phyloP scores from a whole-genome alignment of 2,113 vertebrate genomes.

The Clarias magur region DNA sequence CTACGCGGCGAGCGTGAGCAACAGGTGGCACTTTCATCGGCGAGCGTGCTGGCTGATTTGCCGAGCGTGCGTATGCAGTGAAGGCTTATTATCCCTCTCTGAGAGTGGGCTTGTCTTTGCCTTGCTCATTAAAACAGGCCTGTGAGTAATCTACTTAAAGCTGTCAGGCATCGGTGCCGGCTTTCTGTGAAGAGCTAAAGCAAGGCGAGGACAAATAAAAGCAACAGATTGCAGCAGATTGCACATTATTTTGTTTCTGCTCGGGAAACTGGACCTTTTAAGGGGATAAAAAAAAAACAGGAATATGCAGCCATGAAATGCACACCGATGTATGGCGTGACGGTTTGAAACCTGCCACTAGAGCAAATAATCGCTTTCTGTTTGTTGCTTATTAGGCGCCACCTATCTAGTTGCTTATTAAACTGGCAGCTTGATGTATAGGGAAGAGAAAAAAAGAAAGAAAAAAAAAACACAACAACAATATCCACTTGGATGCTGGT shows the following conservation, averaged over 20 bases:
- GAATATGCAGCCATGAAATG: conserved; percentile 19
- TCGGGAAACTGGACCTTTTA: neutral
- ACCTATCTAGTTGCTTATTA: neutral
- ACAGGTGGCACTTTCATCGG: conserved; percentile 51
- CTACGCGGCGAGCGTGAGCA: neutral
- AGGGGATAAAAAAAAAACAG: neutral
- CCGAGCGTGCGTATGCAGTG: conserved; percentile 19
- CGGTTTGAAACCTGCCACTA: neutral
- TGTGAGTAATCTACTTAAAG: conserved; percentile 49
- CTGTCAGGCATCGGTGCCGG: conserved; percentile 38
- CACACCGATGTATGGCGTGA: conserved; percentile 8
- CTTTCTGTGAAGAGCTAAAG: conserved; percentile 37
- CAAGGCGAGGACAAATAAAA: conserved; percentile 34
- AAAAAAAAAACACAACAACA: neutral
- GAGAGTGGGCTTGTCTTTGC: conserved; percentile 27
- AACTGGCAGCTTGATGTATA: conserved; percentile 3
- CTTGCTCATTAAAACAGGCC: conserved; percentile 45
- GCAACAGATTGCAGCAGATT: conserved; percentile 47
- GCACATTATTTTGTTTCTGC: conserved; percentile 32
- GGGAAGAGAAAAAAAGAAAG: neutral
- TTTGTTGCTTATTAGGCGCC: neutral
- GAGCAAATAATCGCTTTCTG: neutral
- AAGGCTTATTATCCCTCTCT: conserved; percentile 42
- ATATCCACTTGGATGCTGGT: neutral
- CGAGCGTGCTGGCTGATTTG: conserved; percentile 28